Evolutionary conservation across 2,888 invertebrate genomes (phyloP).

Genomic region (Halocaridina rubra): DNA sequence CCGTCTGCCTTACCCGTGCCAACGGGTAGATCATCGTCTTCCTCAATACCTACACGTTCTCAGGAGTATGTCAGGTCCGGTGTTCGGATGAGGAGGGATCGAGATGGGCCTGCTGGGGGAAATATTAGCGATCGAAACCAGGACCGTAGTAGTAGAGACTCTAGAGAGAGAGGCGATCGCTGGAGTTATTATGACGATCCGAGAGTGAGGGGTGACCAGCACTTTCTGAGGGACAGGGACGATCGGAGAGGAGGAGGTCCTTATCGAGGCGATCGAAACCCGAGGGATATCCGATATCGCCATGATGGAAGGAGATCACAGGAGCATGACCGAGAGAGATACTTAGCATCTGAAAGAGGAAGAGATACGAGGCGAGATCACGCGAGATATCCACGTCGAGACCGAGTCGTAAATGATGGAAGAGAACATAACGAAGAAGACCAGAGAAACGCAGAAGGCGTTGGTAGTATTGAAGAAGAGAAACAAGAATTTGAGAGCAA

Average conservation of each 20-base stretch:
- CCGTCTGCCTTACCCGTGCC: no score
- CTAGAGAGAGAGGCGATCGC: conserved; percentile 9
- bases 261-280: neutral
- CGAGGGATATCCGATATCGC: neutral
- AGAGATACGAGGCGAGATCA: neutral
- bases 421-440: no score
- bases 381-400: no score
- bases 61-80: neutral
- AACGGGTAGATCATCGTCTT: no score
- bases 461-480: no score
- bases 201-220: conserved; percentile 6
- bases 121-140: neutral
- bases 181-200: conserved; percentile 41
- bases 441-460: neutral
- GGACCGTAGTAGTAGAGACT: neutral
- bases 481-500: no score
- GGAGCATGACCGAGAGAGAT: neutral
- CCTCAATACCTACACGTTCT: no score
- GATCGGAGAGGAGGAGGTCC: neutral
- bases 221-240: neutral
- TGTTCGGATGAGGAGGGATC: neutral
- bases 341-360: neutral
- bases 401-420: no score
- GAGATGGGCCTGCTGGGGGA: neutral
- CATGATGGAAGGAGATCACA: neutral